Base-by-base conservation (phyloP, 2,888 invertebrate species). In the Dinocampus coccinellae region DNA sequence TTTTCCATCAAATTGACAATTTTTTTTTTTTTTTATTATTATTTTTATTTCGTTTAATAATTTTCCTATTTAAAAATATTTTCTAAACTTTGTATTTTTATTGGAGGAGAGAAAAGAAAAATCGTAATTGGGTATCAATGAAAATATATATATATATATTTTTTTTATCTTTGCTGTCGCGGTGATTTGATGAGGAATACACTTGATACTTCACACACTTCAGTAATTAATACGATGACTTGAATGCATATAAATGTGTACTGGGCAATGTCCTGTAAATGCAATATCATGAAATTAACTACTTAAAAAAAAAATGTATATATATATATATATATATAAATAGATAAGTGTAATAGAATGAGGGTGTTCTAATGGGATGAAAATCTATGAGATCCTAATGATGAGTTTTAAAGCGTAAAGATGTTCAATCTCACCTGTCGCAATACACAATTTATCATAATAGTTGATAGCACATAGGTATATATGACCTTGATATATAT, bases 211-310 rank as follows among this genome's bases (percentile, higher is more conserved):
- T 26, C 26, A 9, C n/a, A 55, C 55, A 2, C 55, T n/a, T 55
- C 55, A 55, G 55, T 29, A 57, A 24, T 13, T 57, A 57, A 57
- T 29, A 57, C 29, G 57, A 57, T 57, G 57, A 57, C 57, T 57
- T n/a, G 22, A 9, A 26, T n/a, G 26, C 26, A 26, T 13, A 57
- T 57, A 26, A 24, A n/a, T 47, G 20, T 47, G 47, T 16, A 16
- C 20, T 47, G 47, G 47, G n/a, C 16, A 16, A 47, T 47, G 20
- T n/a, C n/a, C 47, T 47, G 16, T 20, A 7, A 47, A 47, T 47
- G 47, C 47, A 20, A n/a, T 7, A 20, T 47, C 47, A 20, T 47
- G 47, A 20, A 16, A 47, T 47, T 47, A 7, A n/a, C 7, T 16
- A 16, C 16, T 47, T 20, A 7, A 16, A 47, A n/a, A 13, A 16